A percentile compares a stretch with the other conserved stretches of the same genome.
Evolutionary conservation across 2,888 invertebrate species (phyloP).

Genomic region (Ophonus ardosiacus): DNA sequence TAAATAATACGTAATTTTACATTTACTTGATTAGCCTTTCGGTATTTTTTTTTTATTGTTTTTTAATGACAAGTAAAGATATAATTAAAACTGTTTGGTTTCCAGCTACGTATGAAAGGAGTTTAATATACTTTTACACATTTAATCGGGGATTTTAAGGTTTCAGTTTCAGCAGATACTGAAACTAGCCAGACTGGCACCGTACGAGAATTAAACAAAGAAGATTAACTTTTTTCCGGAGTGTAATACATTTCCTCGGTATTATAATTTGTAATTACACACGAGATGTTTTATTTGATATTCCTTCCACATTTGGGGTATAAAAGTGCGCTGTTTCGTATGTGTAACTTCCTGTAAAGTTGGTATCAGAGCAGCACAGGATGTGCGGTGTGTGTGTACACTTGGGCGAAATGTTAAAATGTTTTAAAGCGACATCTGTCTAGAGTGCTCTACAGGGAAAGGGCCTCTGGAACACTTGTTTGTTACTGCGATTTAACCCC

Average conservation of each 20-base stretch:
- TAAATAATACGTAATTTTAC: constrained; percentile 33
- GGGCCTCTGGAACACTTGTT: constrained; percentile 13
- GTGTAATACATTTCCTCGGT: background rate
- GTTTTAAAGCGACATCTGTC: constrained; percentile 41
- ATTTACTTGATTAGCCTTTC: constrained; percentile 19
- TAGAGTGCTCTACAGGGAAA: constrained; percentile 16
- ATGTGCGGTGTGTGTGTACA: constrained; percentile 11
- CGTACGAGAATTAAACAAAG: background rate
- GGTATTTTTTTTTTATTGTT: background rate
- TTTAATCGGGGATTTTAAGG: background rate
- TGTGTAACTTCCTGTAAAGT: constrained; percentile 15
- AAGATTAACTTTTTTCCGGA: background rate
- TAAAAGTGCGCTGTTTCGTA: background rate
- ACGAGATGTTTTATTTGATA: background rate
- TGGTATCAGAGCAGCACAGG: constrained; percentile 28
- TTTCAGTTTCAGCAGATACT: background rate
- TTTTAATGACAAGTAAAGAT: background rate
- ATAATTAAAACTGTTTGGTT: background rate
- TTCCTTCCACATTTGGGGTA: background rate
- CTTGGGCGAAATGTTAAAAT: constrained; percentile 41
- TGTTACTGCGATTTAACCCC: constrained; percentile 30
- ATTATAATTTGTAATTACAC: background rate
- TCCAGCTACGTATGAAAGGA: background rate
- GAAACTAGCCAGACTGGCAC: background rate
- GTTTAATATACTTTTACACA: background rate